These are phyloP conservation scores for Portunus trituberculatus DNA, from an alignment of 1,140 invertebrate species.

Conservation along the genomic window DNA sequence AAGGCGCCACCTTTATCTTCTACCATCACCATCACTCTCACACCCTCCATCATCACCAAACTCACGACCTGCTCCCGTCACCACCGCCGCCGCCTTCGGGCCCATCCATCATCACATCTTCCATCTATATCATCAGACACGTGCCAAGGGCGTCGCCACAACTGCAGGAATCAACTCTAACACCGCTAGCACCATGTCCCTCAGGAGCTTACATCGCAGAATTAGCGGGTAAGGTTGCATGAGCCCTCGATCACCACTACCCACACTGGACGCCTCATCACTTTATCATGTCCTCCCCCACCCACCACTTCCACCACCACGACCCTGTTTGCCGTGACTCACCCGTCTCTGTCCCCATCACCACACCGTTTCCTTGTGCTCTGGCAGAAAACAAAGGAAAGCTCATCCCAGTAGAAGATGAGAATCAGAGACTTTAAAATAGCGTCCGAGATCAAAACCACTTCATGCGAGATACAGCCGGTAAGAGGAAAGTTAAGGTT, in stretches of 20 bases:
- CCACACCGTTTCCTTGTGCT: background rate
- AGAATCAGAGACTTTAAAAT: background rate
- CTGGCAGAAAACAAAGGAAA: background rate
- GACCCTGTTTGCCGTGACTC: background rate
- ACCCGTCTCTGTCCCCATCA: background rate
- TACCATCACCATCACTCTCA: constrained; percentile 51
- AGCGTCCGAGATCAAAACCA: background rate
- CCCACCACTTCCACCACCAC: background rate
- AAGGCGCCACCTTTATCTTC: constrained; percentile 53
- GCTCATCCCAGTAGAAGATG: background rate
- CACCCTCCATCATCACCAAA: constrained; percentile 58
- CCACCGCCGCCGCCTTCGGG: constrained; percentile 62
- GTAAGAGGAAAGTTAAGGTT: constrained; percentile 42
- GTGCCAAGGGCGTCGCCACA: constrained; percentile 3
- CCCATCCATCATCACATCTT: constrained; percentile 42
- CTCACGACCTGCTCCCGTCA: constrained; percentile 52
- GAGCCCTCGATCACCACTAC: background rate
- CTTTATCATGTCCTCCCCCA: background rate
- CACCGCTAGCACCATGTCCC: constrained; percentile 59
- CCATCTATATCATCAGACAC: constrained; percentile 48
- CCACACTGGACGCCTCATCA: background rate
- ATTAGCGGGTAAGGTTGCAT: constrained; percentile 64
- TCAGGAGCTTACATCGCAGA: constrained; percentile 69
- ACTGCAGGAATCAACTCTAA: constrained; percentile 55
- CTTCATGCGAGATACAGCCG: background rate